Percentiles rank a stretch among this genome's conserved stretches.
These are phyloP conservation scores for Tachysurus fulvidraco DNA, from an alignment of 2,113 vertebrate genomes.

Conservation along the genomic window DNA sequence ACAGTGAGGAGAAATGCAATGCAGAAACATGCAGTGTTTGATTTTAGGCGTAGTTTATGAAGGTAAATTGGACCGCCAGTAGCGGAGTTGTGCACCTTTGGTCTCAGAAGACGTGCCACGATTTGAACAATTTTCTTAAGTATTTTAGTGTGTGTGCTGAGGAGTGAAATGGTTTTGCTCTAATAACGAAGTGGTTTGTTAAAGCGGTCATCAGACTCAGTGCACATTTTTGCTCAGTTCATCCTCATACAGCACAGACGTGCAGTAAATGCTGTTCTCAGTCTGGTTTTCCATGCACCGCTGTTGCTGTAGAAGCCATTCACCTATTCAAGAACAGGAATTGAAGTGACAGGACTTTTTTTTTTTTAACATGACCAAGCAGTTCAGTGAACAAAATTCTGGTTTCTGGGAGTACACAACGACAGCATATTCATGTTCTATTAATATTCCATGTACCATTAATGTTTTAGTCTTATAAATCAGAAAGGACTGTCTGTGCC, in stretches of 20 bases:
- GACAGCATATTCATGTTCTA: neutral
- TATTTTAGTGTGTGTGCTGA: neutral
- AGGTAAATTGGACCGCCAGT: neutral
- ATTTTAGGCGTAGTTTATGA: neutral
- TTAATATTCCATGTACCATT: conserved; percentile 1
- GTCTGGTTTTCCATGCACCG: neutral
- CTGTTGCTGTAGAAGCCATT: neutral
- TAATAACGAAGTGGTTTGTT: neutral
- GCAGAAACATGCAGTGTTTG: neutral
- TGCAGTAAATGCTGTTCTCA: neutral
- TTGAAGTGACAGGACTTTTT: neutral
- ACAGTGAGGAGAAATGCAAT: neutral
- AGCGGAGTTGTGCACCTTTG: neutral
- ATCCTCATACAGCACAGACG: neutral
- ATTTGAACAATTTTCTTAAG: neutral
- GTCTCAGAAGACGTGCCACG: neutral
- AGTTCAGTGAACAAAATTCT: neutral
- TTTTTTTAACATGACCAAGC: neutral
- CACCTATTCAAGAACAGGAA: neutral
- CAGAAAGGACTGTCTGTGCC: neutral
- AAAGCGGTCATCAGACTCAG: neutral
- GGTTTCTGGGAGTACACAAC: neutral
- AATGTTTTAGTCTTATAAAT: conserved; percentile 18
- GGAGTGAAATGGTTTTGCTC: neutral
- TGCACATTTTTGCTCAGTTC: neutral